Conservation (phyloP, 2,888 invertebrate genomes). For the Oscheius onirici region DNA sequence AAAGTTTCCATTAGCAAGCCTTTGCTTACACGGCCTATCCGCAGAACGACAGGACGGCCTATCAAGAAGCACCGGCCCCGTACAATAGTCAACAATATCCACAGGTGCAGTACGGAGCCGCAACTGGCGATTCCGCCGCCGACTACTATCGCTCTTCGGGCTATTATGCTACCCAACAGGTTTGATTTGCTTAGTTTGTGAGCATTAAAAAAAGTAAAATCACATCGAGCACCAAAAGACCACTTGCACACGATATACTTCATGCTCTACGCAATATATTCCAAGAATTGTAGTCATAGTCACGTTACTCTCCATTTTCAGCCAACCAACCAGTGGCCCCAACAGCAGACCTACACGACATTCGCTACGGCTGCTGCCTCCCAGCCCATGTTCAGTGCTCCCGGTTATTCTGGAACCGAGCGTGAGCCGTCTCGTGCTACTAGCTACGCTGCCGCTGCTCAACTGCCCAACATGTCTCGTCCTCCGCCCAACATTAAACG, state of each 20-base stretch:
- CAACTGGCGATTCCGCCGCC: not conserved
- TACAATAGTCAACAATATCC: constrained; percentile 2
- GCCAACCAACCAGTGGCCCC: constrained; percentile 7
- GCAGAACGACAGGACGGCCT: constrained; percentile 8
- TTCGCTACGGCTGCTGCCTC: constrained; percentile 1
- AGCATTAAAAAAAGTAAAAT: no score
- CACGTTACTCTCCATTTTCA: not conserved
- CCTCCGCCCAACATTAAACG: constrained; percentile 33
- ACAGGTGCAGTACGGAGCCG: constrained; percentile 5
- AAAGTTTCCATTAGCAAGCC: not conserved
- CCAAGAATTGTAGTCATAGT: no score
- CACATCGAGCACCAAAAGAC: no score
- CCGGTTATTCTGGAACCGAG: not conserved
- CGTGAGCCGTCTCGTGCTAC: constrained; percentile 20
- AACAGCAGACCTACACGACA: not conserved
- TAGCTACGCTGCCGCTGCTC: constrained; percentile 27
- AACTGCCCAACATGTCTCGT: constrained; percentile 30
- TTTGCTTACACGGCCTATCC: constrained; percentile 14
- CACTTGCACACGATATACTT: no score
- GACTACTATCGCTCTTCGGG: constrained; percentile 10
- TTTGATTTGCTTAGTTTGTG: no score
- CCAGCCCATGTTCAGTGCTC: constrained; percentile 10
- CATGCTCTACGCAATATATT: no score
- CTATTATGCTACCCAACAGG: constrained; percentile 17
- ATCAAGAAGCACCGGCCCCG: not conserved